A percentile compares a stretch with the other conserved stretches of the same genome.
phyloP scores from a whole-genome alignment of 2,888 invertebrate genomes.

The Hirtodrosophila cameraria region DNA sequence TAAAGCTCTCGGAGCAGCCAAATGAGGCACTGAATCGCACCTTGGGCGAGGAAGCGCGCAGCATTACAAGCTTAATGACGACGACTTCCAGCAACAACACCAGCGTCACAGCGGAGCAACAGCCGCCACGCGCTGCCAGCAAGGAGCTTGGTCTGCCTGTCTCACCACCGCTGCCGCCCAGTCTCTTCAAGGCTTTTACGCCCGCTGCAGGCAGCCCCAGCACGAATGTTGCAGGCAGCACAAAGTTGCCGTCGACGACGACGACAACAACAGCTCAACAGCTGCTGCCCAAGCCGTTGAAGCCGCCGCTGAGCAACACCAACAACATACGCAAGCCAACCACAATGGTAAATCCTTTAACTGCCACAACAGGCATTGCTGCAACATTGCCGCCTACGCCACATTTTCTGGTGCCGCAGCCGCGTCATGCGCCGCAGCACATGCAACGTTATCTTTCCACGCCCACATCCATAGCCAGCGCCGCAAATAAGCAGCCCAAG shows the following conservation, averaged over 20 bases:
- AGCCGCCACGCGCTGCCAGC: neutral
- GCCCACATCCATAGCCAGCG: slow-evolving; percentile 82
- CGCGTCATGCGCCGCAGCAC: slow-evolving; percentile 61
- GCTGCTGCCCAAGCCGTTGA: slow-evolving; percentile 4
- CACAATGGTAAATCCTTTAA: slow-evolving; percentile 40
- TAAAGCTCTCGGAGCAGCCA: slow-evolving; percentile 34
- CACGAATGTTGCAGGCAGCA: neutral
- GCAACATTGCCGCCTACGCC: slow-evolving; percentile 21
- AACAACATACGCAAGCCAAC: slow-evolving; percentile 35
- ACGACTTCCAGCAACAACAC: slow-evolving; percentile 4
- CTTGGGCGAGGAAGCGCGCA: slow-evolving; percentile 72
- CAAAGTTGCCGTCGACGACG: neutral
- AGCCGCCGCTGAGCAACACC: slow-evolving; percentile 23
- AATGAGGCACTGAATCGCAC: slow-evolving; percentile 61
- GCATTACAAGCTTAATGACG: slow-evolving; percentile 68
- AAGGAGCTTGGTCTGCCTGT: slow-evolving; percentile 73
- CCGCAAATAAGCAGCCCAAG: slow-evolving; percentile 81
- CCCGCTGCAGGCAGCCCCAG: slow-evolving; percentile 12
- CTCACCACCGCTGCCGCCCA: slow-evolving; percentile 83
- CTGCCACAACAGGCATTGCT: neutral
- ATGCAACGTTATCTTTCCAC: slow-evolving; percentile 74
- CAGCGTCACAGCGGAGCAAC: neutral
- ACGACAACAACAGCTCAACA: neutral
- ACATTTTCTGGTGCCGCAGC: slow-evolving; percentile 23
- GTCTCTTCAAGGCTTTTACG: slow-evolving; percentile 81